Conservation (phyloP, 2,113 vertebrate species). For the Petrocephalus zakoni region DNA sequence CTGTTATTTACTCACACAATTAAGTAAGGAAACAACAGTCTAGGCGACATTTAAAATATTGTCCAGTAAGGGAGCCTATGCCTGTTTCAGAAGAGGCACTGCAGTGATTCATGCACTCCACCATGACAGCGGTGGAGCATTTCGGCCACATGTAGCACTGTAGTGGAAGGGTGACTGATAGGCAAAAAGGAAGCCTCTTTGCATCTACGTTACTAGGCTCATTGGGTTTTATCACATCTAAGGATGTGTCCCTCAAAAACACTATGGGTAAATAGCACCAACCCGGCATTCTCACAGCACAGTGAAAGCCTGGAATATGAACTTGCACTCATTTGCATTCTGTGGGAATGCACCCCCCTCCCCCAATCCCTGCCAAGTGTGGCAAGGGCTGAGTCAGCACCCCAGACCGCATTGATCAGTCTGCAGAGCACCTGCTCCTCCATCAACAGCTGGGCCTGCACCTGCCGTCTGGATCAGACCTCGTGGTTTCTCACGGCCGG, state of each 20-base stretch:
- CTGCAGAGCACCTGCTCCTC: constrained; percentile 45
- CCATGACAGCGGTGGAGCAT: neutral
- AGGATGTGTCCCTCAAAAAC: neutral
- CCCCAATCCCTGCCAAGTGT: constrained; percentile 43
- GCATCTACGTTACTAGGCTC: neutral
- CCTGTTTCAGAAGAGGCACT: neutral
- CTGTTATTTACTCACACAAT: neutral
- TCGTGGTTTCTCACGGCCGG: neutral
- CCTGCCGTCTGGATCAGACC: neutral
- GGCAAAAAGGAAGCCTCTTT: neutral
- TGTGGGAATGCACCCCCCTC: constrained; percentile 12
- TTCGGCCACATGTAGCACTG: neutral
- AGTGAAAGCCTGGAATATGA: neutral
- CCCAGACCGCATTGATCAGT: constrained; percentile 46
- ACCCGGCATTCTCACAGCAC: neutral
- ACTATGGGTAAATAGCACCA: neutral
- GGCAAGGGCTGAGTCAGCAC: constrained; percentile 54
- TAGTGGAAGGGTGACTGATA: neutral
- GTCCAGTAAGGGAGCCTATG: neutral
- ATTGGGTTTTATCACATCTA: neutral
- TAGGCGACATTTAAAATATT: neutral
- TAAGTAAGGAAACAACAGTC: neutral
- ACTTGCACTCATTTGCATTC: constrained; percentile 49
- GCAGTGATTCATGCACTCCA: neutral
- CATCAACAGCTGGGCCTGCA: constrained; percentile 17